phyloP scores from a whole-genome alignment of 2,888 invertebrate genomes.

The Girardia tigrina region DNA sequence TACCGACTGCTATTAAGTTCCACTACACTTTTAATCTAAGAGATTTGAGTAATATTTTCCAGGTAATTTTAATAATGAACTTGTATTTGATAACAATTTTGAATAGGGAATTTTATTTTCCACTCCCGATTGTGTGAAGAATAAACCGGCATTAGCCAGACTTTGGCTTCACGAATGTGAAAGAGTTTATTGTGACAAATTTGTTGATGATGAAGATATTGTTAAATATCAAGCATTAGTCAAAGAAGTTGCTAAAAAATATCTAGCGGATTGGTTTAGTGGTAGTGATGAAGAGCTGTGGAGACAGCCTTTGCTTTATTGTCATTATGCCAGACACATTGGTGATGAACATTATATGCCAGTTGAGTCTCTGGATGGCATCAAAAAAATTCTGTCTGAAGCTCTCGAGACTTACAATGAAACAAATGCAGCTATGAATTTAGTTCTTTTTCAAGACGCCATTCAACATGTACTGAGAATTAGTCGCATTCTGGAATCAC shows the following conservation, averaged over 20 bases:
- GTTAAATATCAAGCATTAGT: conserved; percentile 75
- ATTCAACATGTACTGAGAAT: conserved; percentile 85
- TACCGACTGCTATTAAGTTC: conserved; percentile 87
- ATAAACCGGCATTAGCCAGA: conserved; percentile 67
- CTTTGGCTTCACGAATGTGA: conserved; percentile 85
- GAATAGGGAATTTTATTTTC: conserved; percentile 73
- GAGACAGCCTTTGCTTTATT: conserved; percentile 57
- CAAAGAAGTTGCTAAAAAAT: conserved; percentile 75
- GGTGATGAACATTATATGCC: conserved; percentile 91
- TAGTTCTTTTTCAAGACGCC: conserved; percentile 88
- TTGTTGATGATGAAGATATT: conserved; percentile 77
- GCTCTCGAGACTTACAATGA: conserved; percentile 85
- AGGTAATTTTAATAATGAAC: conserved; percentile 55
- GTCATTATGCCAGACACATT: conserved; percentile 78
- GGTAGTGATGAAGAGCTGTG: conserved; percentile 61
- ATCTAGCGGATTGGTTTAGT: conserved; percentile 63
- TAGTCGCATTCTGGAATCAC: conserved; percentile 79
- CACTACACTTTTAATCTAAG: conserved; percentile 88
- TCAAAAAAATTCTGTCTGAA: conserved; percentile 71
- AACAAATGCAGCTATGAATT: conserved; percentile 85
- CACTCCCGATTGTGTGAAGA: conserved; percentile 68
- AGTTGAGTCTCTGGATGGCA: conserved; percentile 62
- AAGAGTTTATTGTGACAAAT: conserved; percentile 80
- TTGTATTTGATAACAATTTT: background rate
- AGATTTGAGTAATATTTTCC: conserved; percentile 83